These are phyloP conservation scores for Onychostruthus taczanowskii DNA, from an alignment of 2,113 vertebrate genomes.

Conservation along the genomic window DNA sequence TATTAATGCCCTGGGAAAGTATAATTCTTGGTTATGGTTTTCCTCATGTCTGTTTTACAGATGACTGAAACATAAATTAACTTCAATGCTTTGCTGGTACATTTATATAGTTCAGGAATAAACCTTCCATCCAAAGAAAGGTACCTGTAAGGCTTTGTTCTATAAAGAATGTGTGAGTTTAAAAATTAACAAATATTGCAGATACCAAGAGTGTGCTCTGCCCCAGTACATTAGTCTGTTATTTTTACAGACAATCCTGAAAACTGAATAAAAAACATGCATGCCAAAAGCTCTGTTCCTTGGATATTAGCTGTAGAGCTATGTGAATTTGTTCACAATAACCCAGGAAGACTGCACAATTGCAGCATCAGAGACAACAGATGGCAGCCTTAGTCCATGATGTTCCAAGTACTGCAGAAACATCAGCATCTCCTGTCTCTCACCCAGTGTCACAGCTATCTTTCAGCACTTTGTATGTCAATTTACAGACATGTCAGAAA, in stretches of 20 bases:
- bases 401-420: not conserved
- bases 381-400: conserved; percentile 44
- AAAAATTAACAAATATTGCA: not conserved
- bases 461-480: conserved; percentile 24
- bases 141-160: not conserved
- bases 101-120: not conserved
- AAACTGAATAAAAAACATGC: not conserved
- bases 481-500: conserved; percentile 2
- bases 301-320: not conserved
- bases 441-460: not conserved
- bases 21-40: not conserved
- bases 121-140: not conserved
- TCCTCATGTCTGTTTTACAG: not conserved
- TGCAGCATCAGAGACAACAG: conserved; percentile 16
- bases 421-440: not conserved
- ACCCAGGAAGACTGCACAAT: not conserved
- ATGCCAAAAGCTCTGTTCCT: not conserved
- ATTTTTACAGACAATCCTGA: not conserved
- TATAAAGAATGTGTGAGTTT: not conserved
- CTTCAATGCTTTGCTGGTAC: not conserved
- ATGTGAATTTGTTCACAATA: not conserved
- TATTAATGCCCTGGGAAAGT: not conserved
- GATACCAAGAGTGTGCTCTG: not conserved
- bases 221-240: not conserved
- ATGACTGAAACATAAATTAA: not conserved